Conservation (phyloP, 2,888 invertebrate genomes). For the Allolobophora icterica region DNA sequence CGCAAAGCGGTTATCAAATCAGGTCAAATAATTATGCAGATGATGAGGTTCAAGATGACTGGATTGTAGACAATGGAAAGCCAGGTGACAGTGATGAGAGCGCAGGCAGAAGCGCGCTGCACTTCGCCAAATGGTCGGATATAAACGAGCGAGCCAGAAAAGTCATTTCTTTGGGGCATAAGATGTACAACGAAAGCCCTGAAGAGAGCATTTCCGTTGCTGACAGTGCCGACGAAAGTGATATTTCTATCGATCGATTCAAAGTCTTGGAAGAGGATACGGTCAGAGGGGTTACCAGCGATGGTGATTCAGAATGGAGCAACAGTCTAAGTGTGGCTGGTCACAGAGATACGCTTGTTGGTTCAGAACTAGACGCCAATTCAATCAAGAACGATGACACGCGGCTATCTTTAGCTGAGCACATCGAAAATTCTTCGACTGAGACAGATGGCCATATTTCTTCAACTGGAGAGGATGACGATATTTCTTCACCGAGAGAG, state of each 20-base stretch:
- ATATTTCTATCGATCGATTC: neutral
- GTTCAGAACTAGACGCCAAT: neutral
- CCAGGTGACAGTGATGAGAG: neutral
- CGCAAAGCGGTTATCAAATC: neutral
- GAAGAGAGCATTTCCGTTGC: neutral
- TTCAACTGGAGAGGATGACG: too few species aligned
- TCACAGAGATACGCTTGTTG: neutral
- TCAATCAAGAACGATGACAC: neutral
- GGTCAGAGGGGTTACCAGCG: neutral
- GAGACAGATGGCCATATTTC: neutral
- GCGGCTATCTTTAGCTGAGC: neutral
- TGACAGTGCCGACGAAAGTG: neutral
- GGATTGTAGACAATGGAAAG: neutral
- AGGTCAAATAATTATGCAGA: neutral
- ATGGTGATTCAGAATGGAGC: neutral
- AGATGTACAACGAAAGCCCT: neutral
- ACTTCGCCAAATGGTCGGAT: too few species aligned
- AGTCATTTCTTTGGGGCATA: neutral
- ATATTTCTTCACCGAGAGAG: too few species aligned
- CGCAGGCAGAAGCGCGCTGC: neutral
- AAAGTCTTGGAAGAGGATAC: neutral
- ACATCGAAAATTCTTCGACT: neutral
- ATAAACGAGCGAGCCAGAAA: neutral
- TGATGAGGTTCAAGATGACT: neutral
- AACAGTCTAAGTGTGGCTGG: neutral